These are phyloP conservation scores for Oryzias sinensis DNA, from an alignment of 2,797 vertebrate genomes.

Conservation along the genomic window DNA sequence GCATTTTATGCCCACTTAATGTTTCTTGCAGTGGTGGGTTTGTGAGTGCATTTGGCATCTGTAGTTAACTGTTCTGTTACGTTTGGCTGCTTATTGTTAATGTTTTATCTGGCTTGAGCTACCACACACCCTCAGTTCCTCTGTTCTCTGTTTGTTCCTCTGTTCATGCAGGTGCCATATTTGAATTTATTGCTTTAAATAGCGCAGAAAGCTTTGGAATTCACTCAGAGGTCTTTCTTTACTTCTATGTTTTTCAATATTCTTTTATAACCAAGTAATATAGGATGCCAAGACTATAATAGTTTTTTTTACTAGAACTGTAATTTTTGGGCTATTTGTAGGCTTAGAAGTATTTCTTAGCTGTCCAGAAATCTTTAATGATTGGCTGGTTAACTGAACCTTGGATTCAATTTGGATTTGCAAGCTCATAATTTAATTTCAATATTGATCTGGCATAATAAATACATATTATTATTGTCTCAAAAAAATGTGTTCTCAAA, in stretches of 20 bases:
- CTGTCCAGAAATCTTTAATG: too few species aligned
- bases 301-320: neutral
- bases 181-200: slow-evolving; percentile 37
- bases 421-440: too few species aligned
- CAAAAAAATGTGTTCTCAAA: too few species aligned
- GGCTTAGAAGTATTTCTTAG: too few species aligned
- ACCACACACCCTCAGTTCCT: slow-evolving; percentile 20
- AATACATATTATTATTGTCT: too few species aligned
- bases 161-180: slow-evolving; percentile 42
- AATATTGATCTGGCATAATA: too few species aligned
- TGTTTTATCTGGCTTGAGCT: slow-evolving; percentile 32
- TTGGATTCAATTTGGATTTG: too few species aligned
- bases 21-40: slow-evolving; percentile 29
- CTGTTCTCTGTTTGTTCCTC: slow-evolving; percentile 40
- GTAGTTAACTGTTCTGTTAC: slow-evolving; percentile 40
- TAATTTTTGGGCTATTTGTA: too few species aligned
- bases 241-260: slow-evolving; percentile 30
- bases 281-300: slow-evolving; percentile 37
- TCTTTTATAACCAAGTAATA: slow-evolving; percentile 39
- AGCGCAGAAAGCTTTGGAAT: slow-evolving; percentile 38
- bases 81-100: slow-evolving; percentile 54
- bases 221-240: slow-evolving; percentile 46
- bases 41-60: slow-evolving; percentile 31
- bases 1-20: slow-evolving; percentile 11
- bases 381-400: too few species aligned